Conservation (phyloP, 1,140 invertebrate genomes). For the Diabrotica virgifera region DNA sequence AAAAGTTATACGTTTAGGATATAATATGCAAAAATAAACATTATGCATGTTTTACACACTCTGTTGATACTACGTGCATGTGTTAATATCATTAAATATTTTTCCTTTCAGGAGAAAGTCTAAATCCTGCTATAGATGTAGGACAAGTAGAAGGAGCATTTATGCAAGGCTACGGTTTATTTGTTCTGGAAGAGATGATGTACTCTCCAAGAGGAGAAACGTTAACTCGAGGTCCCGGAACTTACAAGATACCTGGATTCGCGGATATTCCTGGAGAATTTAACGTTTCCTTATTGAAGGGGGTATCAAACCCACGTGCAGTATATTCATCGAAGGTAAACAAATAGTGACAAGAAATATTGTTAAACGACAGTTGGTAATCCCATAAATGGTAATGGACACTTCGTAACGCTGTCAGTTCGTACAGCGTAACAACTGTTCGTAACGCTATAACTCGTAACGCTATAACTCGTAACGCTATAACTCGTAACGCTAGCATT, state of each 20-base stretch:
- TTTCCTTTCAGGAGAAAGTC: constrained; percentile 64
- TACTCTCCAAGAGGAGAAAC: constrained; percentile 80
- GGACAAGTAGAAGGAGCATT: constrained; percentile 95
- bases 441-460: too few relatives aligned
- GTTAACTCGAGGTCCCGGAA: constrained; percentile 81
- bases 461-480: too few relatives aligned
- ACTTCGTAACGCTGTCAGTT: too few relatives aligned
- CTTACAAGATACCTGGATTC: constrained; percentile 91
- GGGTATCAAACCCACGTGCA: constrained; percentile 80
- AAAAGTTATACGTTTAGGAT: too few relatives aligned
- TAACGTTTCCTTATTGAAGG: constrained; percentile 88
- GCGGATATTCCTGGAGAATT: constrained; percentile 87
- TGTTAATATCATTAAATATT: background rate
- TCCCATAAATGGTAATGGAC: too few relatives aligned
- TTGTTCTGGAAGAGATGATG: constrained; percentile 85
- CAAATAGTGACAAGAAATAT: too few relatives aligned
- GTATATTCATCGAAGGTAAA: constrained; percentile 93
- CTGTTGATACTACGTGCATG: too few relatives aligned
- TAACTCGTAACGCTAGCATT: too few relatives aligned
- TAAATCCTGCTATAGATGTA: constrained; percentile 95
- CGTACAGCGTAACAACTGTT: too few relatives aligned
- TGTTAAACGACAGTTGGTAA: too few relatives aligned
- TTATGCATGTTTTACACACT: too few relatives aligned
- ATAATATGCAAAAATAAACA: too few relatives aligned
- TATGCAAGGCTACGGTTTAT: constrained; percentile 89